phyloP scores from a whole-genome alignment of 2,797 vertebrate genomes.

The Cryptoblepharus egeriae region DNA sequence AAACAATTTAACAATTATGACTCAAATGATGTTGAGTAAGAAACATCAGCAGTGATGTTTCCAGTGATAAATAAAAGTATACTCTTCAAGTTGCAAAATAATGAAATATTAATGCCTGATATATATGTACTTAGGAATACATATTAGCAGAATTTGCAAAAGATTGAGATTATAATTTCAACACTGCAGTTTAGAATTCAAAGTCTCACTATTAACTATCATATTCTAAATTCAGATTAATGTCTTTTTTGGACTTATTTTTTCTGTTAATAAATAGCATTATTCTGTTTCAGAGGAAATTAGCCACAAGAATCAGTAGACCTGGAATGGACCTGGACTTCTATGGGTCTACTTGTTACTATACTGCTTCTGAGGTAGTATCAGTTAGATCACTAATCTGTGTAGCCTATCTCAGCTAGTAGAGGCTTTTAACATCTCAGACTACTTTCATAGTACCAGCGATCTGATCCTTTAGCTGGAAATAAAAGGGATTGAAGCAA shows the following conservation, averaged over 20 bases:
- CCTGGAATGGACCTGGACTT: too few relatives aligned
- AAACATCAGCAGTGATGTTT: neutral
- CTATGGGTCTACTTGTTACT: too few relatives aligned
- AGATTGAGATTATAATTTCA: neutral
- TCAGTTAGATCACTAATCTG: too few relatives aligned
- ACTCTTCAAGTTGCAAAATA: neutral
- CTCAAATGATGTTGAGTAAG: constrained; percentile 39
- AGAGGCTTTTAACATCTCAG: too few relatives aligned
- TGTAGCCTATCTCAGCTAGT: too few relatives aligned
- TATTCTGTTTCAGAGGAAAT: neutral
- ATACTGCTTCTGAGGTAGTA: too few relatives aligned
- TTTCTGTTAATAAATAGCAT: neutral
- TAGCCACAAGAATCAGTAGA: neutral
- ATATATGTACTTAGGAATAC: neutral
- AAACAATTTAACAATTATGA: constrained; percentile 25
- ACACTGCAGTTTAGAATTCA: neutral
- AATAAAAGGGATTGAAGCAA: too few relatives aligned
- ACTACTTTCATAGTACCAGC: too few relatives aligned
- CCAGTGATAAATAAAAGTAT: neutral
- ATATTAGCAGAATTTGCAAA: too few relatives aligned
- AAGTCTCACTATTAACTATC: neutral
- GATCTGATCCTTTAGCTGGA: too few relatives aligned
- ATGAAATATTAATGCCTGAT: neutral
- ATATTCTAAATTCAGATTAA: neutral
- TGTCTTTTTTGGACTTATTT: neutral